These are phyloP conservation scores for Porites lobata DNA, from an alignment of 92 coral and sea anemone species.

Conservation along the genomic window DNA sequence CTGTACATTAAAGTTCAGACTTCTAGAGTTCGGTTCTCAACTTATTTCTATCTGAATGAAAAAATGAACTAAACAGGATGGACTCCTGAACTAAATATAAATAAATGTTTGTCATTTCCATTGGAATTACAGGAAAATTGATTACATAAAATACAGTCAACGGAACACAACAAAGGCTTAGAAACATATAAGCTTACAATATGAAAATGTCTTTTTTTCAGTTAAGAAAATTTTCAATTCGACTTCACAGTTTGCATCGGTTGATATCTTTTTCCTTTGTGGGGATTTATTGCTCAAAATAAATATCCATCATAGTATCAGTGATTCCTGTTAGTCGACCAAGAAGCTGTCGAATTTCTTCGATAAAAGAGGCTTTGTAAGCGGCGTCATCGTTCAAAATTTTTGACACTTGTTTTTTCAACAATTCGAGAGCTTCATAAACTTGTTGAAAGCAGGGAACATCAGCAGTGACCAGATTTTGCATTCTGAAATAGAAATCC, in stretches of 20 bases:
- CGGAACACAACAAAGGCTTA: too few species aligned
- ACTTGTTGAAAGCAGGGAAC: constrained; percentile 94
- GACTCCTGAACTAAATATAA: too few species aligned
- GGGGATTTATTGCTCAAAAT: constrained; percentile 76
- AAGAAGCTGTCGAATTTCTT: constrained; percentile 93
- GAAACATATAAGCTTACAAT: too few species aligned
- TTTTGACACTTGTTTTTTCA: constrained; percentile 87
- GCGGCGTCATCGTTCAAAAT: constrained; percentile 89
- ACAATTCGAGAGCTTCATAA: constrained; percentile 86
- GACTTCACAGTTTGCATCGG: background rate
- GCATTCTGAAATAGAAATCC: constrained; percentile 90
- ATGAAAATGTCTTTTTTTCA: too few species aligned
- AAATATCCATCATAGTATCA: constrained; percentile 87
- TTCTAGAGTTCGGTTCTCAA: too few species aligned
- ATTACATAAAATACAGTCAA: too few species aligned
- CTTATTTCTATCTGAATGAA: too few species aligned
- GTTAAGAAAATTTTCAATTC: too few species aligned
- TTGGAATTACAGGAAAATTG: too few species aligned
- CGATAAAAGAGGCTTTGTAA: constrained; percentile 94
- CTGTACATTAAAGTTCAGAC: too few species aligned
- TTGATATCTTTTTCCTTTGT: background rate
- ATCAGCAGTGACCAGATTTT: constrained; percentile 85
- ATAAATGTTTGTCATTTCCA: too few species aligned
- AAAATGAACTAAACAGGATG: too few species aligned
- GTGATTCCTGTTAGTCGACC: constrained; percentile 87